Conservation (phyloP, 1,140 invertebrate species). For the Telenomus remus region DNA sequence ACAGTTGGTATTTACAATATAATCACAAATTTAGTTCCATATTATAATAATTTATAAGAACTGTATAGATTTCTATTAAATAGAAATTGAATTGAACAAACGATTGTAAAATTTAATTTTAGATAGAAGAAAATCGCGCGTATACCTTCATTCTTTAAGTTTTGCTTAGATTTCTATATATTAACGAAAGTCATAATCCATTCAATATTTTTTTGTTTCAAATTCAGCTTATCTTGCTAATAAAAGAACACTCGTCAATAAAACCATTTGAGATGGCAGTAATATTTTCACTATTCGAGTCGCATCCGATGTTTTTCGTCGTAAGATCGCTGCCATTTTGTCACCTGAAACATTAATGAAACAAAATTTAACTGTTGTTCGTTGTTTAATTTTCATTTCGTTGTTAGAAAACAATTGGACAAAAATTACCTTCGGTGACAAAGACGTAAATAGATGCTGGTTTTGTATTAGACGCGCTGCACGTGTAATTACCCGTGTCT, state of each 20-base stretch:
- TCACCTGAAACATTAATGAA: conserved; percentile 74
- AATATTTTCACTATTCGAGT: conserved; percentile 59
- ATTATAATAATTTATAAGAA: too few relatives aligned
- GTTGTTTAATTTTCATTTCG: too few relatives aligned
- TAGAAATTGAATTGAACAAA: too few relatives aligned
- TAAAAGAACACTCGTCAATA: conserved; percentile 65
- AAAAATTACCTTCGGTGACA: conserved; percentile 86
- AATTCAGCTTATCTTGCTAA: conserved; percentile 71
- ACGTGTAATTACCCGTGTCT: conserved; percentile 94
- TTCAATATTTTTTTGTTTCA: conserved; percentile 70
- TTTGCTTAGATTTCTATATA: conserved; percentile 65
- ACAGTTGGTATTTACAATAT: conserved; percentile 30
- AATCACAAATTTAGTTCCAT: conserved; percentile 7
- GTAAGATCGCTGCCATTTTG: conserved; percentile 75
- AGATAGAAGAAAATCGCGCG: conserved; percentile 28
- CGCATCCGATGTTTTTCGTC: conserved; percentile 73
- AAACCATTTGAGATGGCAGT: conserved; percentile 64
- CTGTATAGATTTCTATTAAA: background rate
- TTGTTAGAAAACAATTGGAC: background rate
- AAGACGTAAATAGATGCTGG: conserved; percentile 91
- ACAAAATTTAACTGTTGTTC: conserved; percentile 20
- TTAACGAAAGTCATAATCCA: conserved; percentile 70
- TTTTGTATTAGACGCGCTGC: conserved; percentile 91
- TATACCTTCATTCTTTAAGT: conserved; percentile 48
- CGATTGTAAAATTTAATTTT: background rate